Percentiles rank a stretch among this genome's conserved stretches.
Conservation (phyloP, 2,113 vertebrate genomes). For the Planiliza haematocheilus region DNA sequence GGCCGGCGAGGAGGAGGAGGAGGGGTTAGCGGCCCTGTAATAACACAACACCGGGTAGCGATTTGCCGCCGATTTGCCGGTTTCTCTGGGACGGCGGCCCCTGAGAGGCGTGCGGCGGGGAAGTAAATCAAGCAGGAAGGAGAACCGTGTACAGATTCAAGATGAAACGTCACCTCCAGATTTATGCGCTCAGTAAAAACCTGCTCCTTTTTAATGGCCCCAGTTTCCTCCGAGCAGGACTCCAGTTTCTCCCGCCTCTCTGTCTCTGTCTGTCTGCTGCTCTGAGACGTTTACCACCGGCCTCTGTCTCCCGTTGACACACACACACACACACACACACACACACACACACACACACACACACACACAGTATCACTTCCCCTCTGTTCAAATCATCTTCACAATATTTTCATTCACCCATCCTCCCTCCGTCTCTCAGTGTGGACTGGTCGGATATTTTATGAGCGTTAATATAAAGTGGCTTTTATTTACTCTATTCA, state of each 20-base stretch:
- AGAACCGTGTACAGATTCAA: constrained; percentile 76
- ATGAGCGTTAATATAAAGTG: background rate
- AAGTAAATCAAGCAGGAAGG: constrained; percentile 83
- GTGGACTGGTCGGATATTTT: background rate
- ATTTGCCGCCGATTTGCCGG: too few species aligned
- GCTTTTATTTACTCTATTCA: too few species aligned
- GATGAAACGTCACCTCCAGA: constrained; percentile 84
- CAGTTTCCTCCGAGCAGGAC: constrained; percentile 73
- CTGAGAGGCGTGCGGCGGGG: constrained; percentile 28
- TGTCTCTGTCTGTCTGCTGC: constrained; percentile 42
- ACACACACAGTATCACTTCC: constrained; percentile 3
- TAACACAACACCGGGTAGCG: constrained; percentile 59
- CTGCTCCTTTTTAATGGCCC: constrained; percentile 79
- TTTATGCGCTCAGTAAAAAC: constrained; percentile 82
- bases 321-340: too few species aligned
- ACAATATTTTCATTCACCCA: too few species aligned
- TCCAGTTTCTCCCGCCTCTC: constrained; percentile 46
- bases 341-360: too few species aligned
- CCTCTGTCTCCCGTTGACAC: too few species aligned
- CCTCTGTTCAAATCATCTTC: background rate
- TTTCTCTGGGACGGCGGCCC: constrained; percentile 50
- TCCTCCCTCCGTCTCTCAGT: background rate
- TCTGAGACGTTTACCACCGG: constrained; percentile 2
- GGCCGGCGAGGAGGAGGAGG: too few species aligned
- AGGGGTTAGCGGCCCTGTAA: constrained; percentile 76